Base-by-base conservation (phyloP, 2,888 invertebrate species). In the Endomychus coccineus region DNA sequence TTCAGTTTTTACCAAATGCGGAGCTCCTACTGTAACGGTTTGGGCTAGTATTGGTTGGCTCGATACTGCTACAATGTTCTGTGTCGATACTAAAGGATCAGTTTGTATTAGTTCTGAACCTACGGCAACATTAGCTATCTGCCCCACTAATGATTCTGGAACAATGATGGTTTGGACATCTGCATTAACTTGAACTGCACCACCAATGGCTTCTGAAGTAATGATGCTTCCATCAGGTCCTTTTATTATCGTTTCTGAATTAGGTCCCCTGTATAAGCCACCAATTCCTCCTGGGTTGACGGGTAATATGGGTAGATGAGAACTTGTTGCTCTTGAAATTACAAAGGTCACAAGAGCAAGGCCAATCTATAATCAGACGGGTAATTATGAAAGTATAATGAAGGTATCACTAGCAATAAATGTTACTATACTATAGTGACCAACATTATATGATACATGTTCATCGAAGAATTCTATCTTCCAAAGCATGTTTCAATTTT, bases 181-280 rank as follows among this genome's bases (percentile, higher is more conserved):
- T 24, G 43, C 27, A n/a, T 40, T 42, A 5, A 42, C 44, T 7
- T 43, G 36, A 6, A 56, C 51, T 6, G 42, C 44, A 11, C 61
- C 62, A 14, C 58, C 56, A 34, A 44, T 46, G 16, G 55, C 53
- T 42, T 56, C 56, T 17, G 63, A 49, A 3, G 57, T 61, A 21
- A 66, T 62, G 4, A 56, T 49, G 34, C 62, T 62, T 10, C 64
- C 66, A 47, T 66, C 64, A 4, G 64, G 64, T 12, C 66, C 64
- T 50, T 55, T 52, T 19, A 66, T 61, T 16, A 66, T 60, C 1
- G 63, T 64, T 46, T 59, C 58, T 1, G 56, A 58, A 35, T 61
- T 54, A 2, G 62, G 61, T 4, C 64, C 63, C 48, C 56, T 55
- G 23, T 64, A 58, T 4, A 59, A 58, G 11, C 62, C 65, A 12